These are phyloP conservation scores for Thamnaconus septentrionalis DNA, from an alignment of 2,113 vertebrate genomes.

Conservation along the genomic window DNA sequence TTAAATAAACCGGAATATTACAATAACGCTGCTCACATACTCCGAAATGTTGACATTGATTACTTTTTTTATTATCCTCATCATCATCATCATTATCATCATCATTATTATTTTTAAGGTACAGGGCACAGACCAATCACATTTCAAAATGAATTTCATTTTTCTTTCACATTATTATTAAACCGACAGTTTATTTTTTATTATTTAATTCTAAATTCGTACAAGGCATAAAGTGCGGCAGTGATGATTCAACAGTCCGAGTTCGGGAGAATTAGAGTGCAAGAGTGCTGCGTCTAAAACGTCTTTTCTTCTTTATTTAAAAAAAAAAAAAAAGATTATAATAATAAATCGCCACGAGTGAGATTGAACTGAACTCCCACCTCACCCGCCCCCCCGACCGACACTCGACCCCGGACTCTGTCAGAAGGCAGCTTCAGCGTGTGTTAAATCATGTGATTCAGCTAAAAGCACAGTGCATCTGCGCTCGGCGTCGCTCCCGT, in stretches of 20 bases:
- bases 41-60: neutral
- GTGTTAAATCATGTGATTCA: no score
- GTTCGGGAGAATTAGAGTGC: constrained; percentile 41
- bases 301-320: neutral
- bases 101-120: constrained; percentile 16
- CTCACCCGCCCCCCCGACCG: no score
- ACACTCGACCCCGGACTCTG: no score
- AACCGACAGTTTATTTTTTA: constrained; percentile 11
- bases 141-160: constrained; percentile 30
- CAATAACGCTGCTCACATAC: constrained; percentile 3
- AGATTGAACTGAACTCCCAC: no score
- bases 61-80: constrained; percentile 27
- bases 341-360: no score
- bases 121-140: constrained; percentile 18
- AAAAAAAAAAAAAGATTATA: no score
- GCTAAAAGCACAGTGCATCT: no score
- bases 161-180: neutral
- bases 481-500: no score
- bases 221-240: constrained; percentile 70
- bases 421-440: no score
- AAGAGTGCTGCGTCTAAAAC: constrained; percentile 8
- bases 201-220: neutral
- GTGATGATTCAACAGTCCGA: constrained; percentile 56
- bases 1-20: constrained; percentile 67
- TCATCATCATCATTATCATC: no score